Evolutionary conservation across 1,140 invertebrate genomes (phyloP), one percentile per base, ranked within the genome.

Genomic region (Pseudomyrmex concolor): DNA sequence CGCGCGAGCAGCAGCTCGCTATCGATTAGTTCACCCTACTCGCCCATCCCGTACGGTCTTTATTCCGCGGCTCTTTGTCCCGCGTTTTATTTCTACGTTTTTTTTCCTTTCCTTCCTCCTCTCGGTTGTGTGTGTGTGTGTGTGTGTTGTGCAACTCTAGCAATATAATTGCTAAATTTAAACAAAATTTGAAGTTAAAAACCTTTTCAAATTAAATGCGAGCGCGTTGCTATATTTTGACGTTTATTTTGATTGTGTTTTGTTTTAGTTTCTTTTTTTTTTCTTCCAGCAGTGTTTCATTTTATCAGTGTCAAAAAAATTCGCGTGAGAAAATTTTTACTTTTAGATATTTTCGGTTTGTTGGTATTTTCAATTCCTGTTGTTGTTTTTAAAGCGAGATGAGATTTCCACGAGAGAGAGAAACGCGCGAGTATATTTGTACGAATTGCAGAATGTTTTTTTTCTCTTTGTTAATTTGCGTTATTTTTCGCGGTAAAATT

Each of bases 1-100:
- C 86, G 83, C 86, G 83, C 86, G 86, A 91, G 88, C 88, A 86
- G 84, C 88, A 83, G 88, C 88, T 77, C 73, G 73, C 34, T 92
- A 92, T 91, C 91, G 91, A 92, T 92, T 70, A 60, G 66, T 45
- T 25, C 43, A 8, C 71, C 25, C 60, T n/a, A 25, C 54, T 80
- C 51, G 43, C 76, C 34, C 50, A 70, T 22, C 25, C 62, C 55
- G 43, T 22, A 34, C 43, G 43, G 17, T 50, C 43, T 45, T 48
- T 45, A 15, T 77, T 34, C 34, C 4, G 10, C 17, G 12, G 12
- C 19, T 54, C 51, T 34, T 54, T n/a, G 50, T 55, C 13, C 67
- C 19, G 19, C 22, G 19, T 15, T 13, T 55, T 54, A 54, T 22
- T 22, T 13, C 9, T 10, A 51, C 19, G 10, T 15, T 15, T 50